These are phyloP conservation scores for Microplitis manilae DNA, from an alignment of 2,888 invertebrate genomes.

Conservation along the genomic window DNA sequence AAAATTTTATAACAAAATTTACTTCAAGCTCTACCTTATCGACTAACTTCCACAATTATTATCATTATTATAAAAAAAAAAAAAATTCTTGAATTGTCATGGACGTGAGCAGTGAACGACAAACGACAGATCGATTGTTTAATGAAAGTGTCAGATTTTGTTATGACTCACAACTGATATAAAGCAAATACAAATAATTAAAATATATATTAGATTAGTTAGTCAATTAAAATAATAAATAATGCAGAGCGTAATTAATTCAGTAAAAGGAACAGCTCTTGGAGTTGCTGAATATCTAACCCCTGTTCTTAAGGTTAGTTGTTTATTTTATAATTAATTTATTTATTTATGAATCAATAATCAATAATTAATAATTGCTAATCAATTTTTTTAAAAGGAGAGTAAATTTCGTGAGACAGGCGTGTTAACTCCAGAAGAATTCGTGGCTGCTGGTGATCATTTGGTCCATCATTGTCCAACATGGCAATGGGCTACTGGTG, in stretches of 20 bases:
- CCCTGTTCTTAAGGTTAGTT: constrained; percentile 91
- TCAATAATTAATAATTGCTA: not conserved
- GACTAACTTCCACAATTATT: not conserved
- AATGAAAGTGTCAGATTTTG: not conserved
- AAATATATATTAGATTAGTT: constrained; percentile 2
- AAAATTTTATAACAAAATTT: not conserved
- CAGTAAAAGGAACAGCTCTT: constrained; percentile 94
- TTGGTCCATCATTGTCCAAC: constrained; percentile 99
- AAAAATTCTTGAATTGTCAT: not conserved
- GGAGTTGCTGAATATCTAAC: constrained; percentile 97
- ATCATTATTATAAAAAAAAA: not conserved
- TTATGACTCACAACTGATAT: not conserved
- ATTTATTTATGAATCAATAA: constrained; percentile 11
- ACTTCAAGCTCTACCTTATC: not conserved
- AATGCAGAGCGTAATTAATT: constrained; percentile 97
- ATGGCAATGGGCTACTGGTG: constrained; percentile 98
- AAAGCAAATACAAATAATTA: not conserved
- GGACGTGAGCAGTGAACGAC: not conserved
- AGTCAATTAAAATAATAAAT: constrained; percentile 45
- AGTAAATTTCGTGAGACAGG: constrained; percentile 98
- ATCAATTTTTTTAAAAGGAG: constrained; percentile 80
- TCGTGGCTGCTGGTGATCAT: constrained; percentile 98
- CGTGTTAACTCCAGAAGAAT: constrained; percentile 98
- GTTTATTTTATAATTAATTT: constrained; percentile 7
- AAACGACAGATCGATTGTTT: not conserved